A percentile compares a stretch with the other conserved stretches of the same genome.
Evolutionary conservation across 2,113 vertebrate genomes (phyloP).

Genomic region (Macquaria australasica): DNA sequence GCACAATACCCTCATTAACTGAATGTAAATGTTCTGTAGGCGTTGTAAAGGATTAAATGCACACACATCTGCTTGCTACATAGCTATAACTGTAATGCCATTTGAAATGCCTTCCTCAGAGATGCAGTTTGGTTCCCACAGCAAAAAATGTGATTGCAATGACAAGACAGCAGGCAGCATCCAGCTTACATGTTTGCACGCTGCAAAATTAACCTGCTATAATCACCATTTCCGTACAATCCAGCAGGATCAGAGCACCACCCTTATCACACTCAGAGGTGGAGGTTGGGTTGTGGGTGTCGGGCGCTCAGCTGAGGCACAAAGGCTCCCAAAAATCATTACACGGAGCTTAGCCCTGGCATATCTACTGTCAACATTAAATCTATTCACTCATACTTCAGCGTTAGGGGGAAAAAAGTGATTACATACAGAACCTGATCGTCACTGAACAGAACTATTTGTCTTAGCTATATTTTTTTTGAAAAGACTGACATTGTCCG

Average conservation of each 20-base stretch:
- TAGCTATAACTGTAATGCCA: constrained; percentile 30
- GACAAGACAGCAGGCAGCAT: constrained; percentile 47
- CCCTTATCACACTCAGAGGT: constrained; percentile 43
- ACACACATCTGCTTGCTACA: constrained; percentile 69
- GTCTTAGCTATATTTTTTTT: constrained; percentile 39
- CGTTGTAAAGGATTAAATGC: constrained; percentile 48
- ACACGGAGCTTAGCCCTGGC: constrained; percentile 43
- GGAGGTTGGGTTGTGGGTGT: constrained; percentile 37
- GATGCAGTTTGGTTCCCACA: constrained; percentile 47
- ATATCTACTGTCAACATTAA: constrained; percentile 38
- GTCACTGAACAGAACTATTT: constrained; percentile 42
- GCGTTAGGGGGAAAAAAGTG: neutral
- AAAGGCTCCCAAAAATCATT: constrained; percentile 53
- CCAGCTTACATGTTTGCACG: constrained; percentile 20
- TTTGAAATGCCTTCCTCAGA: constrained; percentile 56
- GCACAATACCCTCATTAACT: constrained; percentile 73
- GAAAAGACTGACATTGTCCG: constrained; percentile 30
- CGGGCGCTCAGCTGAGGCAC: constrained; percentile 30
- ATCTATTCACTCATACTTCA: constrained; percentile 39
- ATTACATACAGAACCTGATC: constrained; percentile 16
- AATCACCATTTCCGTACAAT: constrained; percentile 48
- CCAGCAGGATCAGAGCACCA: constrained; percentile 46
- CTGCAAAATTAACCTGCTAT: constrained; percentile 45
- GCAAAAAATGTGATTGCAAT: constrained; percentile 31
- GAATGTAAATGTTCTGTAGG: constrained; percentile 74